phyloP scores from a whole-genome alignment of 2,113 vertebrate species.

The Corythaixoides concolor region DNA sequence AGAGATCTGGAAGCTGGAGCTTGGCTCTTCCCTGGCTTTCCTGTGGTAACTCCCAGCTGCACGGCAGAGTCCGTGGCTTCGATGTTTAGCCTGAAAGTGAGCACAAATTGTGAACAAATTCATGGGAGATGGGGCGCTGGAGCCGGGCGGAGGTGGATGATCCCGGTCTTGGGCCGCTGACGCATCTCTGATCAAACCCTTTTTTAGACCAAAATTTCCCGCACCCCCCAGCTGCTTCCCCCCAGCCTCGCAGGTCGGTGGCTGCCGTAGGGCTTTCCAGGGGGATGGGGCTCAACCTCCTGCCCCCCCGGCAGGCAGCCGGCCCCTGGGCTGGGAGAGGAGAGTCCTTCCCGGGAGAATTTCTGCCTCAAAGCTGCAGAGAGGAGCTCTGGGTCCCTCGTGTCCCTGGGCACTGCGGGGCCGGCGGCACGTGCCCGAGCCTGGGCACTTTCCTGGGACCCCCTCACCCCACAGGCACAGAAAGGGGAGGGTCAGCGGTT shows the following conservation, averaged over 20 bases:
- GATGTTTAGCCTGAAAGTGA: fast-evolving
- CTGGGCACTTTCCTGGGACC: not conserved
- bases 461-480: fast-evolving
- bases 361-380: not conserved
- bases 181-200: not conserved
- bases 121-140: not conserved
- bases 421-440: fast-evolving
- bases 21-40: not conserved
- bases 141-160: not conserved
- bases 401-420: too few species aligned
- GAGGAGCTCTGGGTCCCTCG: not conserved
- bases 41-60: fast-evolving
- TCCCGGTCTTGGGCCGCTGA: fast-evolving
- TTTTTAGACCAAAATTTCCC: not conserved
- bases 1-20: not conserved
- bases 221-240: too few species aligned
- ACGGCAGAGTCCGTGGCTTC: fast-evolving
- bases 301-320: too few species aligned
- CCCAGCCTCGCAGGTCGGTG: fast-evolving
- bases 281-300: too few species aligned
- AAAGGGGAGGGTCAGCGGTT: not conserved
- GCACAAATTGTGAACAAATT: not conserved
- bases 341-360: not conserved
- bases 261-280: not conserved
- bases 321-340: too few species aligned